Percentiles rank a stretch among this genome's conserved stretches.
phyloP scores from a whole-genome alignment of 2,888 invertebrate species.

The Ichneumoninae sp. region DNA sequence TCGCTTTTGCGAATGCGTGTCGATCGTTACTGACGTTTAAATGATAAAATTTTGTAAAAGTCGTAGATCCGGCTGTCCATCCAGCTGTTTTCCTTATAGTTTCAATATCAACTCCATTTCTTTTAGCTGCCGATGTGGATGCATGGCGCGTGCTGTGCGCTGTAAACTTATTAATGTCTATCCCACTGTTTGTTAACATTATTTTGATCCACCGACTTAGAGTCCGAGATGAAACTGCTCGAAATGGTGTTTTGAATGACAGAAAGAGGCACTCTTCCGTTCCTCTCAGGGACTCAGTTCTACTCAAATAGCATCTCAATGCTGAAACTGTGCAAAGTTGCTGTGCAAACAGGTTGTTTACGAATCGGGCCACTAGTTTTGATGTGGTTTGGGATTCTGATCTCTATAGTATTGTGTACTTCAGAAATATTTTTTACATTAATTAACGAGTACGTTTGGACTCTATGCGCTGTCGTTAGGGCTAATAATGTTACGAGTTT shows the following conservation, averaged over 20 bases:
- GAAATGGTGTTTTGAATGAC: slow-evolving; percentile 37
- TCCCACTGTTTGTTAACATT: slow-evolving; percentile 29
- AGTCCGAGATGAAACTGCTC: slow-evolving; percentile 38
- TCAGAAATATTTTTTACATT: slow-evolving; percentile 36
- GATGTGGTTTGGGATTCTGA: slow-evolving; percentile 38
- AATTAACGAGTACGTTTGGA: slow-evolving; percentile 41
- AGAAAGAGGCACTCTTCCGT: slow-evolving; percentile 24
- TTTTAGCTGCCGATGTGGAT: slow-evolving; percentile 38
- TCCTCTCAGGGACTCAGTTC: slow-evolving; percentile 8
- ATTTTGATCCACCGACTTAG: slow-evolving; percentile 43
- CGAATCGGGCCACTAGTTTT: slow-evolving; percentile 50
- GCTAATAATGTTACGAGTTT: slow-evolving; percentile 69
- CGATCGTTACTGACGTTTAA: too few species aligned
- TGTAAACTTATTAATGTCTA: slow-evolving; percentile 45
- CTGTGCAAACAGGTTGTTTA: slow-evolving; percentile 53
- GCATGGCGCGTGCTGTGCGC: slow-evolving; percentile 55
- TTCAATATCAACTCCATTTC: neutral
- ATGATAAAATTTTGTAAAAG: slow-evolving; percentile 30
- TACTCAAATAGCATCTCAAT: slow-evolving; percentile 36
- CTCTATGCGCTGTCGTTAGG: slow-evolving; percentile 51
- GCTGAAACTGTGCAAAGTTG: slow-evolving; percentile 46
- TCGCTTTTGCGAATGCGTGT: too few species aligned
- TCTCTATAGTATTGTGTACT: slow-evolving; percentile 2
- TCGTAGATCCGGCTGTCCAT: slow-evolving; percentile 35
- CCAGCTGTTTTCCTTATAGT: slow-evolving; percentile 45